Conservation (phyloP, 2,888 invertebrate genomes). For the Cheilosia pagana region DNA sequence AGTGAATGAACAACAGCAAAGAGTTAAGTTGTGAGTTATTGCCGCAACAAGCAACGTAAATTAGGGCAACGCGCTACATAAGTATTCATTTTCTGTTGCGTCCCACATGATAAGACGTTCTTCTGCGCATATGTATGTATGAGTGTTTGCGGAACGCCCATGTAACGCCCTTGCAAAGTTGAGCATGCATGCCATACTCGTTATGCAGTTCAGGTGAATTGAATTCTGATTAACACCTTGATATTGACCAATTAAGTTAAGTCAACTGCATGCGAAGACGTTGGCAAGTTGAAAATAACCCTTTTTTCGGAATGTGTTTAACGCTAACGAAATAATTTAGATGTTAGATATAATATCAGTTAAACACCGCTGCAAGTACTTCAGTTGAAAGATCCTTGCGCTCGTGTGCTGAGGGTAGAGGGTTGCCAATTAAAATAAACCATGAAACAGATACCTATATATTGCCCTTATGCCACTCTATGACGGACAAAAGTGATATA, state of each 20-base stretch:
- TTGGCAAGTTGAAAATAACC: background rate
- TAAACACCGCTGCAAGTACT: too few species aligned
- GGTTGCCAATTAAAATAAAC: too few species aligned
- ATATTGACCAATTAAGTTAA: background rate
- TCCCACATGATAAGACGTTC: slow-evolving; percentile 15
- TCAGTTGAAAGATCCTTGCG: too few species aligned
- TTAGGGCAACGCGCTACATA: slow-evolving; percentile 63
- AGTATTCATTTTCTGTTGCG: slow-evolving; percentile 41
- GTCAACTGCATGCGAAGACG: background rate
- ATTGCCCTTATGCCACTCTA: too few species aligned
- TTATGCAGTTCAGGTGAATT: slow-evolving; percentile 7
- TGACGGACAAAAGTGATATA: too few species aligned
- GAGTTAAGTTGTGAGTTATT: slow-evolving; percentile 59
- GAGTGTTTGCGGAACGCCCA: slow-evolving; percentile 2
- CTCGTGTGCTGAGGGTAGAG: too few species aligned
- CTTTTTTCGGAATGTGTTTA: too few species aligned
- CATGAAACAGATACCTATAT: too few species aligned
- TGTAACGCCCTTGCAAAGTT: background rate
- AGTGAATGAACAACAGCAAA: slow-evolving; percentile 9
- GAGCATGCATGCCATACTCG: background rate
- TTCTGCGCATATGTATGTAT: background rate
- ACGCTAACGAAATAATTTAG: too few species aligned
- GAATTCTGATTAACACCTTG: slow-evolving; percentile 22
- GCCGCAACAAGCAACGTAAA: slow-evolving; percentile 43
- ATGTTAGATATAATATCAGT: too few species aligned